Conservation (phyloP, 2,797 vertebrate genomes). For the Vireo griseus region DNA sequence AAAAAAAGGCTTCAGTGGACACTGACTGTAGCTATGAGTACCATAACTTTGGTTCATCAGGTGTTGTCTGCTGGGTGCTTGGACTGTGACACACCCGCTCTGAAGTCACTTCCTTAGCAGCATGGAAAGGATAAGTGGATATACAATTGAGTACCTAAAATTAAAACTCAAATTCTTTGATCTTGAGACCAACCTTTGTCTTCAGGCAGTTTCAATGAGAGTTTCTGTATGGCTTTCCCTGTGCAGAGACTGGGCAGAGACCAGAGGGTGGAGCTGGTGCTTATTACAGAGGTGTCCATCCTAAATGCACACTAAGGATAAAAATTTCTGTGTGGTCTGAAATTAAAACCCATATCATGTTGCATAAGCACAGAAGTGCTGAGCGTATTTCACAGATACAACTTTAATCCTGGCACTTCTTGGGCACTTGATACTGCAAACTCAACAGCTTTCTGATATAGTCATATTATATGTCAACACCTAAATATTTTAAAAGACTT, state of each 20-base stretch:
- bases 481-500: neutral
- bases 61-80: neutral
- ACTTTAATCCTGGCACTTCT: neutral
- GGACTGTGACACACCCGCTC: fast-evolving
- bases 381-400: neutral
- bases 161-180: neutral
- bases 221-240: neutral
- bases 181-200: neutral
- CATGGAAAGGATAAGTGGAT: neutral
- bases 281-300: neutral
- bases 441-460: neutral
- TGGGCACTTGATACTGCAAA: neutral
- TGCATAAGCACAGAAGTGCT: neutral
- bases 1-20: neutral
- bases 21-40: neutral
- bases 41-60: neutral
- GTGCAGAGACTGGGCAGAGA: neutral
- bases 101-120: neutral
- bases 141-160: neutral
- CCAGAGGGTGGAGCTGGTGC: neutral
- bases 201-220: neutral
- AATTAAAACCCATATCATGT: neutral
- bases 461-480: neutral
- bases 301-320: neutral
- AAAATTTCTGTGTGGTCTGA: neutral